Evolutionary conservation across 2,797 vertebrate genomes (phyloP), one percentile per base, ranked within the genome.

Genomic region (Chaetodon trifasciatus): DNA sequence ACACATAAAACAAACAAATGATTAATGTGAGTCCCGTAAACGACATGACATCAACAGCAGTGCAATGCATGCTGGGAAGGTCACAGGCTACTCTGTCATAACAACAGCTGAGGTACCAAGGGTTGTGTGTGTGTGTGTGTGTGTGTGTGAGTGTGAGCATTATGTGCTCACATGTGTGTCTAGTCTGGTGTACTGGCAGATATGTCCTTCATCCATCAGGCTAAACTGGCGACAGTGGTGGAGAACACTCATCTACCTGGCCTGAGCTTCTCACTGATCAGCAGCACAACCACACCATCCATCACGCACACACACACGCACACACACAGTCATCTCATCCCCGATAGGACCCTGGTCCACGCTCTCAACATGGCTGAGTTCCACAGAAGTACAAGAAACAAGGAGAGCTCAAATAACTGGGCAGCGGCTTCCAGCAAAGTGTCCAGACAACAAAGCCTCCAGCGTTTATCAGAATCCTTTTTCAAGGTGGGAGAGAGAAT

Each of bases 11-110:
- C 94, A 96, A 96, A 89, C 95, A 93, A 85, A 91, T 95, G 96
- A 98, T 97, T 97, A 97, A 98, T 98, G 96, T 93, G 94, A 92
- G 90, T 94, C 95, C 95, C 94, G 96, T 96, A 96, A 96, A 97
- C 94, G 88, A 95, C 88, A 91, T 68, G 73, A 94, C 95, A 95
- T 85, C 95, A 94, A 92, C 81, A 73, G 87, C 81, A 67, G 89
- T 81, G 92, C 92, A 89, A 47, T 94, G 94, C 89, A 87, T 82
- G 92, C 94, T 91, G 94, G 91, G 92, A 94, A 95, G 94, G 95
- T 95, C 94, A 94, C 87, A 79, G 84, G 89, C 87, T 91, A 92
- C 90, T 95, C 83, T 89, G 93, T 95, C 93, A 94, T 94, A 88
- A 88, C 82, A 86, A 62, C 76, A 80, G 79, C 82, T 76, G 74